Conservation (phyloP, 2,797 vertebrate genomes). For the Trichosurus vulpecula region DNA sequence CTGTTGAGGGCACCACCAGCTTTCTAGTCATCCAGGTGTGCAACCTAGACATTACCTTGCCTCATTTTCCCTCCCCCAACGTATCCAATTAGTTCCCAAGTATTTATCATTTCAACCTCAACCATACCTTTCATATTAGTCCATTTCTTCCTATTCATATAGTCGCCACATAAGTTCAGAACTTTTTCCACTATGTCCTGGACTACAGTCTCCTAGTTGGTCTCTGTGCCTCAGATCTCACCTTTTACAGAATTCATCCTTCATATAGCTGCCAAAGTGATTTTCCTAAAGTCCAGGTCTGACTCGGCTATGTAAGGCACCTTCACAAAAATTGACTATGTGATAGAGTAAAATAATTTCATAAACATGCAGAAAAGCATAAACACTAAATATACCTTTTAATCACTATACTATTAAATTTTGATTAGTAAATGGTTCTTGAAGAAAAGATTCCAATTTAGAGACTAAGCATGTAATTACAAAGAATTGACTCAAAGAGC, state of each 20-base stretch:
- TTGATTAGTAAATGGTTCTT: background rate
- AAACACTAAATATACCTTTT: background rate
- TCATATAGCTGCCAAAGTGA: background rate
- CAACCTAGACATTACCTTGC: background rate
- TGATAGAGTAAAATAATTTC: background rate
- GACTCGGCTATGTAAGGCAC: background rate
- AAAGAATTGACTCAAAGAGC: background rate
- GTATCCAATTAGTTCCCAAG: background rate
- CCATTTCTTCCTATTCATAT: background rate
- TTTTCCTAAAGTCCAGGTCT: background rate
- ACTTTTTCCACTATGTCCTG: background rate
- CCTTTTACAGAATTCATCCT: background rate
- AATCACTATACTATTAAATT: background rate
- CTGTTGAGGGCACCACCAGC: background rate
- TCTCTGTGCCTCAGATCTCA: background rate
- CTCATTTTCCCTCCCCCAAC: background rate
- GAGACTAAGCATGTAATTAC: background rate
- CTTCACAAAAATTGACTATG: background rate
- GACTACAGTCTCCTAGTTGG: background rate
- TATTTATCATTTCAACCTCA: background rate
- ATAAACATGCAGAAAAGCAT: background rate
- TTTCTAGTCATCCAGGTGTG: background rate
- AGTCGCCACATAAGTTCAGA: background rate
- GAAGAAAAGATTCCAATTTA: background rate
- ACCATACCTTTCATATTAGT: background rate